These are phyloP conservation scores for Actinemys pallida DNA, from an alignment of 2,113 vertebrate genomes.

Conservation along the genomic window DNA sequence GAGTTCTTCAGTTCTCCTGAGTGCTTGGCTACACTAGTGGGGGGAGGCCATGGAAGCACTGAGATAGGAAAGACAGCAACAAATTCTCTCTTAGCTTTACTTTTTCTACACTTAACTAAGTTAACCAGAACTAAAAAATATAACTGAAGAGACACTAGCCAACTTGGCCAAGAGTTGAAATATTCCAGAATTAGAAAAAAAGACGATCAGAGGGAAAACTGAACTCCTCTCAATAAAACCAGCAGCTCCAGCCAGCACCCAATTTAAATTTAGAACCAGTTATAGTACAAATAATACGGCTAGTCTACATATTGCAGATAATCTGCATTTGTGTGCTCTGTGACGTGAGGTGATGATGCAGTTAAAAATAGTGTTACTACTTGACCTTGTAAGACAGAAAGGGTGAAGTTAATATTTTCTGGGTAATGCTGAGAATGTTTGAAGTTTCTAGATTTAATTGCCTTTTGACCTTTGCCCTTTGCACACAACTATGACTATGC, in stretches of 20 bases:
- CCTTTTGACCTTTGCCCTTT: not conserved
- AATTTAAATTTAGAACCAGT: not conserved
- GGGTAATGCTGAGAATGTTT: conserved; percentile 46
- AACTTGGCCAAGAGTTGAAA: not conserved
- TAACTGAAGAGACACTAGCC: not conserved
- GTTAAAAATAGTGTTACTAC: conserved; percentile 51
- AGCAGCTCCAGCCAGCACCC: not conserved
- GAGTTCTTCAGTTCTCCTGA: not conserved
- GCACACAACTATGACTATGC: not conserved
- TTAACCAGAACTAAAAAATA: not conserved
- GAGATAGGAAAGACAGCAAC: not conserved
- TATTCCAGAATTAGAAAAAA: not conserved
- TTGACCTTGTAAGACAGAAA: conserved; percentile 46
- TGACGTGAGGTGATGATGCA: not conserved
- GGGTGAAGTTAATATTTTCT: conserved; percentile 59
- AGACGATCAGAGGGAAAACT: not conserved
- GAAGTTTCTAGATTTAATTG: conserved; percentile 50
- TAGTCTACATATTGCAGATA: not conserved
- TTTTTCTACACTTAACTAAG: not conserved
- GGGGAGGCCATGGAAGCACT: not conserved
- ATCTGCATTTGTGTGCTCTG: conserved; percentile 35
- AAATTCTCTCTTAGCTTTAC: not conserved
- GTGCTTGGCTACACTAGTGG: not conserved
- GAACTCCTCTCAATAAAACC: not conserved
- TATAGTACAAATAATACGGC: conserved; percentile 35